Base-by-base conservation (phyloP, 2,888 invertebrate species). In the Microchrysa polita region DNA sequence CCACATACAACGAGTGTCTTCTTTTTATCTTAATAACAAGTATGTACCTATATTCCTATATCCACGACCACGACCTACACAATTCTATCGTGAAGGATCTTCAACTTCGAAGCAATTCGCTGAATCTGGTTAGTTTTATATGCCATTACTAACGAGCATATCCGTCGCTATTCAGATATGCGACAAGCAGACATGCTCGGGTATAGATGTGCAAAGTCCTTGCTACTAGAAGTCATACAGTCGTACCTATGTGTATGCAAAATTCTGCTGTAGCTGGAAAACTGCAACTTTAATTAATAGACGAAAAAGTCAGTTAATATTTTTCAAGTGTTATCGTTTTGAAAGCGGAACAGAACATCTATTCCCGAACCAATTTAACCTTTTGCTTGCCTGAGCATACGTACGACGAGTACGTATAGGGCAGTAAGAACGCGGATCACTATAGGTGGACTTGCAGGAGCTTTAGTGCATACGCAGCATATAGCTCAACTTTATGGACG, bases 271-370 rank as follows among this genome's bases (percentile, higher is more conserved):
- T n/a, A 48, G 16, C 48, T 7, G 48, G 48, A 48, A 48, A 48
- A 48, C 10, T 48, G 48, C 48, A 48, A 48, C 48, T 48, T 48
- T 48, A 48, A 48, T 48, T 48, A 48, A 48, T 48, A 48, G 48
- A 42, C 42, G 42, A 53, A n/a, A n/a, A 55, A 55, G 55, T 20
- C 55, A 55, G 55, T 55, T 55, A 55, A 55, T 55, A 55, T 55
- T 55, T 34, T 55, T 55, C 22, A 10, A 55, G 55, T 55, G 55
- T 55, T 55, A 55, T 55, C 55, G 55, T 20, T 55, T 20, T 34
- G 27, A 34, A 34, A 34, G 27, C 22, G 16, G 18, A 53, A 12
- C 53, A 53, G 53, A 55, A 55, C 55, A 55, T 55, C 55, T 20
- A 10, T 55, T 18, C 55, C 20, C 4, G 22, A 18, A 55, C 7